Evolutionary conservation across 2,888 invertebrate genomes (phyloP).

Genomic region (Campoplex nolae): DNA sequence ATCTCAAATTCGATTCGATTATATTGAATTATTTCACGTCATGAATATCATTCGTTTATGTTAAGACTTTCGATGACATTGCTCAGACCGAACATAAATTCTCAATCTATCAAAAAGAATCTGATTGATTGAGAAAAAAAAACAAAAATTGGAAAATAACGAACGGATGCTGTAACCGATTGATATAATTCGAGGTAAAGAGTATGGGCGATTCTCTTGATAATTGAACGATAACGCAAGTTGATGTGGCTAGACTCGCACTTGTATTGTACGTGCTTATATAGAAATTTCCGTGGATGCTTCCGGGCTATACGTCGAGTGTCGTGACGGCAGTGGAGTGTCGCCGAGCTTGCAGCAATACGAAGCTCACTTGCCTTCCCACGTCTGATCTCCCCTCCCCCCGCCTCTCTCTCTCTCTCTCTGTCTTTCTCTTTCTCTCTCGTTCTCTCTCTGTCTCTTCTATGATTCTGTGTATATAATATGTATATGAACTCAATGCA

Average conservation of each 20-base stretch:
- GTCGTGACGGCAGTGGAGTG: constrained; percentile 46
- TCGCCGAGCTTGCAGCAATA: constrained; percentile 52
- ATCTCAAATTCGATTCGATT: background rate
- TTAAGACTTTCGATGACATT: background rate
- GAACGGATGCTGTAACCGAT: background rate
- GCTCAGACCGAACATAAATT: background rate
- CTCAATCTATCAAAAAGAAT: background rate
- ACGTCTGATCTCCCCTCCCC: background rate
- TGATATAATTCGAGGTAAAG: background rate
- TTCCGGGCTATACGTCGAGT: constrained; percentile 56
- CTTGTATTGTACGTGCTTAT: constrained; percentile 53
- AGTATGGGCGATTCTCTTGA: background rate
- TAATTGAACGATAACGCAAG: constrained; percentile 22
- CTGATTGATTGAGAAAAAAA: too few species aligned
- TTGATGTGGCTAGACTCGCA: constrained; percentile 44
- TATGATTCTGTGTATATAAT: background rate
- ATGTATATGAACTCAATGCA: constrained; percentile 17
- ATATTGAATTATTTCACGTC: background rate
- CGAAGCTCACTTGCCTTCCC: constrained; percentile 32
- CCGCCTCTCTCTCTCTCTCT: too few species aligned
- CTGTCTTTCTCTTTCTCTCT: too few species aligned
- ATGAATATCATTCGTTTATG: background rate
- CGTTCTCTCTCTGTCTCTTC: background rate
- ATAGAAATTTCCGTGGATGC: constrained; percentile 35
- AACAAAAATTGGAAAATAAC: background rate